Evolutionary conservation across 2,113 vertebrate species (phyloP).

Genomic region (Anas platyrhynchos): DNA sequence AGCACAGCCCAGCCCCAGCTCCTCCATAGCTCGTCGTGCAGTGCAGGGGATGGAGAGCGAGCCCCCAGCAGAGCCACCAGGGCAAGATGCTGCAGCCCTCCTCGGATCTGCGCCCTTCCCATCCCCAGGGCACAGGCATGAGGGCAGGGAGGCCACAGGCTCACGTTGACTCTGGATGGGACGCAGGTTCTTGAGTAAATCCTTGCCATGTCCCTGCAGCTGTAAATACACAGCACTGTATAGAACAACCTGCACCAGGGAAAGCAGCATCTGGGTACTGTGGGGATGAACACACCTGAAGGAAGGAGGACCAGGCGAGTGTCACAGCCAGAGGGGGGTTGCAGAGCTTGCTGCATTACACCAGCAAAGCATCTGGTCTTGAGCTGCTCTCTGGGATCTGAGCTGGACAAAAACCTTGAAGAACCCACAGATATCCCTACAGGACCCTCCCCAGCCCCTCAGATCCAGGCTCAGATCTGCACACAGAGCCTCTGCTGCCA

Average conservation of each 20-base stretch:
- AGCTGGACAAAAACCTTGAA: neutral
- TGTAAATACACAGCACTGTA: neutral
- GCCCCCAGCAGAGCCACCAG: neutral
- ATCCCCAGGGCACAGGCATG: accelerated
- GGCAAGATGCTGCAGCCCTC: neutral
- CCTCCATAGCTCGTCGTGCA: accelerated
- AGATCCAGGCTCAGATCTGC: neutral
- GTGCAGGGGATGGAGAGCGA: neutral
- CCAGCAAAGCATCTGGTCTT: neutral
- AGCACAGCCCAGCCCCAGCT: neutral
- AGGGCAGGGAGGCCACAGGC: neutral
- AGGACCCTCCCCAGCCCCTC: neutral
- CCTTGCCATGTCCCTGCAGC: neutral
- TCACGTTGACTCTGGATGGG: neutral
- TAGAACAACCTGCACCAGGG: neutral
- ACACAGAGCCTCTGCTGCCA: neutral
- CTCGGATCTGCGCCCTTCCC: neutral
- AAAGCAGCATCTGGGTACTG: neutral
- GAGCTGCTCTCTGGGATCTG: neutral
- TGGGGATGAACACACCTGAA: neutral
- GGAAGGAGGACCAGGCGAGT: neutral
- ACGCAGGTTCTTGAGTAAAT: neutral
- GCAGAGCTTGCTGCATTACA: neutral
- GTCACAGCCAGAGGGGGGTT: neutral
- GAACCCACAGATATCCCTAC: neutral